Conservation (phyloP, 2,113 vertebrate genomes). For the Pedionomus torquatus region DNA sequence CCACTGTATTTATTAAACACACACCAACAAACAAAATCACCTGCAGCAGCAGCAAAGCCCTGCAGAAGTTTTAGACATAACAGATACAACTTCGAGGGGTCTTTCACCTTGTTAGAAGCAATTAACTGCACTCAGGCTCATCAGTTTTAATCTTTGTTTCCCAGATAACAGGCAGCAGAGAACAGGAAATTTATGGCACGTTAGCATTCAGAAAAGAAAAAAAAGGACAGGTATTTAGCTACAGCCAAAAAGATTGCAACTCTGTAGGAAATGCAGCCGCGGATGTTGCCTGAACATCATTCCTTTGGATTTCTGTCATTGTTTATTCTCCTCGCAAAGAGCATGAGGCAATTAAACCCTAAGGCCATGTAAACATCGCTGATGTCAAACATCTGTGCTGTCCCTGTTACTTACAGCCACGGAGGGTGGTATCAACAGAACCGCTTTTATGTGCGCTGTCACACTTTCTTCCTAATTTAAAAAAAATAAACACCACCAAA, state of each 20-base stretch:
- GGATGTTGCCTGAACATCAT: slow-evolving; percentile 59
- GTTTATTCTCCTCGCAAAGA: slow-evolving; percentile 70
- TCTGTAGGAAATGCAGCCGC: slow-evolving; percentile 52
- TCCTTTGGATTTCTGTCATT: slow-evolving; percentile 71
- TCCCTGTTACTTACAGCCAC: slow-evolving; percentile 57
- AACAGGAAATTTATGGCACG: not conserved
- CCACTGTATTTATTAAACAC: not conserved
- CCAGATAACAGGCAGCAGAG: not conserved
- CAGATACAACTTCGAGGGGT: not conserved
- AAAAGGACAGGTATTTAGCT: not conserved
- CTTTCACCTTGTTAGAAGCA: not conserved
- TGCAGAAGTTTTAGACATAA: not conserved
- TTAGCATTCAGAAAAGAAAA: not conserved
- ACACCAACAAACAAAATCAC: not conserved
- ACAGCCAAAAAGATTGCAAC: not conserved
- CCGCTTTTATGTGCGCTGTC: slow-evolving; percentile 40
- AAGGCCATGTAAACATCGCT: slow-evolving; percentile 71
- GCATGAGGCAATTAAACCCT: slow-evolving; percentile 72
- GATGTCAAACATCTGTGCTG: slow-evolving; percentile 75
- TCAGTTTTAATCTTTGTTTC: not conserved
- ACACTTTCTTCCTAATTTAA: slow-evolving; percentile 24
- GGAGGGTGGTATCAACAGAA: slow-evolving; percentile 44
- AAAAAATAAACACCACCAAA: not conserved
- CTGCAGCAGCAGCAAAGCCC: not conserved
- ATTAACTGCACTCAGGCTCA: rapidly evolving